phyloP scores from a whole-genome alignment of 1,140 invertebrate species.

The Trichonephila clavata region DNA sequence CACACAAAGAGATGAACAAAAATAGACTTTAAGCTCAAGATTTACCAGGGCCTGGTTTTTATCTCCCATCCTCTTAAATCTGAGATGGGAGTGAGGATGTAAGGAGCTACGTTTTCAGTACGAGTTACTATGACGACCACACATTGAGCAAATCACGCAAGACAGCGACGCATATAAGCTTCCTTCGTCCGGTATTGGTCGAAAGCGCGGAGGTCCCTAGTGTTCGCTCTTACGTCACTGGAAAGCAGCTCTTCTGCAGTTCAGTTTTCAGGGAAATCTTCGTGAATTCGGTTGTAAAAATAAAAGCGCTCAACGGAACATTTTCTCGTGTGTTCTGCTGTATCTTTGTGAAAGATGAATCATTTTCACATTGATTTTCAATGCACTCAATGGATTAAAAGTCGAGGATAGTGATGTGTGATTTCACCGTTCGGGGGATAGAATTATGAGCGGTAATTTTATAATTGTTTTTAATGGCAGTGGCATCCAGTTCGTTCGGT shows the following conservation, averaged over 20 bases:
- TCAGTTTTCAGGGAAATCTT: constrained; percentile 14
- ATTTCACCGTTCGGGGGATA: neutral
- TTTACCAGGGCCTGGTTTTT: neutral
- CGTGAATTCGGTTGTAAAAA: constrained; percentile 9
- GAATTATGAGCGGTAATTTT: constrained; percentile 21
- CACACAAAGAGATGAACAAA: neutral
- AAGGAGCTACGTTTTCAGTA: neutral
- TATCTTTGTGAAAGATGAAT: neutral
- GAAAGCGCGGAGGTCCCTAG: constrained; percentile 2
- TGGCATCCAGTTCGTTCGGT: constrained; percentile 40
- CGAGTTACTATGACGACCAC: constrained; percentile 35
- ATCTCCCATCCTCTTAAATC: neutral
- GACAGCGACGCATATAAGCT: constrained; percentile 1
- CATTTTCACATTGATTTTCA: neutral
- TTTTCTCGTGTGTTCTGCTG: neutral
- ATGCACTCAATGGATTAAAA: neutral
- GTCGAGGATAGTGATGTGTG: neutral
- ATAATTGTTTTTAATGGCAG: constrained; percentile 42
- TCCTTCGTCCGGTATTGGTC: constrained; percentile 36
- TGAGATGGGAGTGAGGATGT: neutral
- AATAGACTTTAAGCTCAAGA: neutral
- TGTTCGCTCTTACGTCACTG: constrained; percentile 59
- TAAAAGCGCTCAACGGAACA: neutral
- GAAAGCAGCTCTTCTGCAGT: constrained; percentile 51
- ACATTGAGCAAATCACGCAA: constrained; percentile 35